Conservation (phyloP, 1,140 invertebrate genomes). For the Drosophila ogumai region DNA sequence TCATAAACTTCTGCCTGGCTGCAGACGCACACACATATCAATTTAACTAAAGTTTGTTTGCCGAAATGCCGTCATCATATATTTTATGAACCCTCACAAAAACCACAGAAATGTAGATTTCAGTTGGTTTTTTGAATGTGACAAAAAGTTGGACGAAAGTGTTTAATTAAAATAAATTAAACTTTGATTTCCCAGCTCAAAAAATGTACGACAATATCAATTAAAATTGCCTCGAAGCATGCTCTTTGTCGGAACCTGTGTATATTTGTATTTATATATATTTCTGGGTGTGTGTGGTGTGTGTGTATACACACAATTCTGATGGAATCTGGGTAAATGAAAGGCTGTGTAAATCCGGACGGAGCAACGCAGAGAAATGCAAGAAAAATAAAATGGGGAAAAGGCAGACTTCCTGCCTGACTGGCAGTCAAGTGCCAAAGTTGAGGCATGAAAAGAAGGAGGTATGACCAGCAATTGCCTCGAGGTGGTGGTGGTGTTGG, state of each 20-base stretch:
- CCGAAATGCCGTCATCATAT: conserved; percentile 27
- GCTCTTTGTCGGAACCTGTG: conserved; percentile 16
- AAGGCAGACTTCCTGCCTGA: conserved; percentile 26
- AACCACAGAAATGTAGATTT: conserved; percentile 1
- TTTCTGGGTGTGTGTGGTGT: not conserved
- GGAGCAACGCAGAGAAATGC: conserved; percentile 28
- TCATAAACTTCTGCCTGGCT: not conserved
- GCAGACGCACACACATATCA: not conserved
- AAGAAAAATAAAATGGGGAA: conserved; percentile 34
- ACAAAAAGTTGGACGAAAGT: conserved; percentile 27
- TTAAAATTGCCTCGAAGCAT: conserved; percentile 36
- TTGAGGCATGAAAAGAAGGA: conserved; percentile 59
- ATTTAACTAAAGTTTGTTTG: conserved; percentile 24
- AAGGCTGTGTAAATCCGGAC: conserved; percentile 51
- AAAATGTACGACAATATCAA: conserved; percentile 40
- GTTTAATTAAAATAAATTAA: conserved; percentile 62
- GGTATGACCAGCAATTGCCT: conserved; percentile 20
- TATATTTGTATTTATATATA: conserved; percentile 11
- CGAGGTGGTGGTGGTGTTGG: conserved; percentile 17
- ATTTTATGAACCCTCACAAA: conserved; percentile 20
- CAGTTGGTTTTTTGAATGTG: not conserved
- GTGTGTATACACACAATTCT: conserved; percentile 4
- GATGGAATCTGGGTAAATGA: conserved; percentile 48
- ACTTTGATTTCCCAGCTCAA: conserved; percentile 46
- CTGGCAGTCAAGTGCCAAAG: conserved; percentile 73